Evolutionary conservation across 2,113 vertebrate species (phyloP), one percentile per base, ranked within the genome.

Genomic region (Xenotilapia flavipinnis): DNA sequence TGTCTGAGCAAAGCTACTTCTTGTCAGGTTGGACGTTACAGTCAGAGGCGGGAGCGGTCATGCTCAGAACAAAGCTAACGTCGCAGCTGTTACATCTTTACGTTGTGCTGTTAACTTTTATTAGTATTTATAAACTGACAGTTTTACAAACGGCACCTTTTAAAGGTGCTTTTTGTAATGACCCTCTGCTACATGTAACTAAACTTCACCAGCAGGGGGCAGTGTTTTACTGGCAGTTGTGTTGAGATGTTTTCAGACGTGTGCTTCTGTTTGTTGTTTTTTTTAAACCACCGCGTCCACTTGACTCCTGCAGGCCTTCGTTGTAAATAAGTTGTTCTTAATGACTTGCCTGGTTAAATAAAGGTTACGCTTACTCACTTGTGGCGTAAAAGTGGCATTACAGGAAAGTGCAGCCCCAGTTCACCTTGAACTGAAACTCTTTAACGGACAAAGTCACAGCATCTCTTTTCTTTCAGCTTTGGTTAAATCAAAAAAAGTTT

Each of bases 261-360:
- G 42, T 31, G 23, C 42, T 75, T 47, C 9, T 75, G 42, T 47
- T 75, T 73, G 5, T 45, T 26, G 5, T 3, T 33, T 3, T 23
- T 45, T 75, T 73, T 10, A 9, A 70, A 73, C 40, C 40, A 47
- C 40, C 2, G 2, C 2, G 9, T 49, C 26, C 70, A 77, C 70
- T 49, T 12, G 26, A 19, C 42, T 49, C 4, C 9, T 1, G 15
- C 26, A 31, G 15, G 70, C 15, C 42, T 31, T 31, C 26, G 2
- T 49, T 77, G 70, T 77, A 77, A 49, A 77, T 77, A 77, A 1
- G 23, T 49, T 77, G 45, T 77, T 77, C 45, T 77, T 77, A 77
- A 77, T 31, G 45, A 77, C 26, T 33, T 51, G 73, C 45, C 5
- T 51, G 73, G 26, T 77, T 75, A 51, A 51, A 77, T 77, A 51